Base-by-base conservation (phyloP, 2,888 invertebrate genomes). In the Elegia similella region DNA sequence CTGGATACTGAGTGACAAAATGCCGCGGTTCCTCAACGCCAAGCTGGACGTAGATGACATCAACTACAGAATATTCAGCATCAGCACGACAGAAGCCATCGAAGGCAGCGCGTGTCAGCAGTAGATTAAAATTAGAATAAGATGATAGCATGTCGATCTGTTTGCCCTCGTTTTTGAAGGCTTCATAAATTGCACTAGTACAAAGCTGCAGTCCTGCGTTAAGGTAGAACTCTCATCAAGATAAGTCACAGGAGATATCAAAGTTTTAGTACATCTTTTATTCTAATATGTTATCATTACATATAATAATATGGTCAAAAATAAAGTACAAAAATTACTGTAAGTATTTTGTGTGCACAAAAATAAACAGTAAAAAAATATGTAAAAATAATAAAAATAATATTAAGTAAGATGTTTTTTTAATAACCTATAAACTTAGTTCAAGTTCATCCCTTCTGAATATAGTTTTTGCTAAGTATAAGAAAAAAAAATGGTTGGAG, bases 1-100 rank as follows among this genome's bases (percentile, higher is more conserved):
- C 8, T 97, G 96, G 96, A 92, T 96, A 12, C 91, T 97, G 1
- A 95, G 95, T 0, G 96, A 97, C 78, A 94, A 93, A 66, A 93
- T 96, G 92, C 96, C 96, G 0, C 88, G 92, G 7, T 96, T 95
- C 78, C 82, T 96, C 52, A 93, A 94, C 80, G 88, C 91, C 64
- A 87, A 88, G 7, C 82, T 96, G 55, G 93, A 96, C 74, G 89
- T 93, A 23, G 92, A 94, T 42, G 94, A 94, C 55, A 82, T 94
- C 30, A 97, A 97, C 83, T 96, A 94, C 79, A 92, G 93, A 64
- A 93, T 94, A 77, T 87, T 92, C 65, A 93, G 92, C 57, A 90
- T 93, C 47, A 87, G 88, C 32, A 84, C 92, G 0, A 77, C 86
- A 1, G 92, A 93, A 23, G 93, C 93, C 5, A 87, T 94, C 42